A percentile compares a stretch with the other conserved stretches of the same genome.
Conservation (phyloP, 37 sponge, comb jelly and placozoan species). For the Diacarnus erythraeanus region DNA sequence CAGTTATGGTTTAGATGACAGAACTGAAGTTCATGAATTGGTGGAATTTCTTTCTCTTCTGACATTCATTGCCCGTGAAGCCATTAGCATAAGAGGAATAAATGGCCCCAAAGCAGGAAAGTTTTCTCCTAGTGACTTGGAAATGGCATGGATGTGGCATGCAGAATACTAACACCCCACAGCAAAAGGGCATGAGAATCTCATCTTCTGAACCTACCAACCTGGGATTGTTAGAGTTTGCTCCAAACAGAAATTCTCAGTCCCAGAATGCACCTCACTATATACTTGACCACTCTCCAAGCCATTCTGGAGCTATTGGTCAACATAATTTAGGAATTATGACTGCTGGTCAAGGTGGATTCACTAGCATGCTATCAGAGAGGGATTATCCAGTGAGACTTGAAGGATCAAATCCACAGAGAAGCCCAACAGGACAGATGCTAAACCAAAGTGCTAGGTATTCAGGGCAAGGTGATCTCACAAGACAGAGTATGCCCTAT, state of each 20-base stretch:
- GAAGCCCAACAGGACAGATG: neutral
- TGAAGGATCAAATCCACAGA: neutral
- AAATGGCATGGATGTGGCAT: slow-evolving; percentile 41
- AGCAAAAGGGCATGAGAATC: neutral
- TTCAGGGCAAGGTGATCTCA: neutral
- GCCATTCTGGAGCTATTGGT: neutral
- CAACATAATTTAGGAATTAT: no score
- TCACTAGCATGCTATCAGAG: neutral
- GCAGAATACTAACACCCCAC: neutral
- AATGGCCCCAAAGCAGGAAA: neutral
- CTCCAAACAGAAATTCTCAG: neutral
- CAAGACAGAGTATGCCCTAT: no score
- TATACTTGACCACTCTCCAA: neutral
- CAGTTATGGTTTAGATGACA: slow-evolving; percentile 60
- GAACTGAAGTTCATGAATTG: slow-evolving; percentile 75
- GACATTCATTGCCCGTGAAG: slow-evolving; percentile 72
- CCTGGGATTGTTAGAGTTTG: neutral
- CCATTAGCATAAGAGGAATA: slow-evolving; percentile 15
- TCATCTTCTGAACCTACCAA: neutral
- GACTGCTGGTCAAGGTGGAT: neutral
- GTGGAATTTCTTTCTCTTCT: slow-evolving; percentile 72
- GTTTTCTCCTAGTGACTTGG: slow-evolving; percentile 63
- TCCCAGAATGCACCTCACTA: neutral
- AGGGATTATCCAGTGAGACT: neutral
- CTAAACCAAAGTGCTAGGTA: neutral